These are phyloP conservation scores for Priocnemis perturbator DNA, from an alignment of 2,888 invertebrate genomes.

Conservation along the genomic window DNA sequence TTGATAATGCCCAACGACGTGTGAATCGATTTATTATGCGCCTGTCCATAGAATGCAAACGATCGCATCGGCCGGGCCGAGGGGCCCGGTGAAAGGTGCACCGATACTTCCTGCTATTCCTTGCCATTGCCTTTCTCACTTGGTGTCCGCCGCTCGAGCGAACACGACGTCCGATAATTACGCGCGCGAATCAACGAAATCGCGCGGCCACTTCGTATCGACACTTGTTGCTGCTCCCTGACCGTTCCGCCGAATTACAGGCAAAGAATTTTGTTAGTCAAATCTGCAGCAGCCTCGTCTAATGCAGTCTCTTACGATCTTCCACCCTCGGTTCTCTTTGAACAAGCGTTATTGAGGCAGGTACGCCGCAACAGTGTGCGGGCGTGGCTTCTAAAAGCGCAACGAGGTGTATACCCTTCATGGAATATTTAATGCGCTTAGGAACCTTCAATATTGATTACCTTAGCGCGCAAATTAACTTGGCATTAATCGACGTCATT, in stretches of 20 bases:
- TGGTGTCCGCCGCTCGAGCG: background rate
- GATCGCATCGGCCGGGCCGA: constrained; percentile 19
- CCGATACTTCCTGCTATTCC: constrained; percentile 14
- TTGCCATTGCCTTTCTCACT: constrained; percentile 9
- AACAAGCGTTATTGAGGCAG: background rate
- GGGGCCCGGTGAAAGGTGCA: constrained; percentile 35
- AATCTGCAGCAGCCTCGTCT: too few relatives aligned
- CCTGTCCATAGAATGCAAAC: constrained; percentile 26
- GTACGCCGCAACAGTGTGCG: constrained; percentile 4
- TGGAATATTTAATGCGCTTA: constrained; percentile 18
- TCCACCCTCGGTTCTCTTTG: too few relatives aligned
- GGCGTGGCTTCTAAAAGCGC: constrained; percentile 19
- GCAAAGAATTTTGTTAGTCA: too few relatives aligned
- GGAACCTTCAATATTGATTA: constrained; percentile 1
- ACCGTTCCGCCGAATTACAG: too few relatives aligned
- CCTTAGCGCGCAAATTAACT: constrained; percentile 4
- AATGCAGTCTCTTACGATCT: too few relatives aligned
- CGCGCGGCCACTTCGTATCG: too few relatives aligned
- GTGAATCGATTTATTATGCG: constrained; percentile 46
- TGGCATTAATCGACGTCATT: constrained; percentile 10
- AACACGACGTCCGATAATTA: background rate
- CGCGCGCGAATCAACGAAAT: background rate
- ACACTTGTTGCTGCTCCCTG: too few relatives aligned
- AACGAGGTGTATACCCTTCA: constrained; percentile 12
- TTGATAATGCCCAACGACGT: constrained; percentile 44